Evolutionary conservation across 2,113 vertebrate genomes (phyloP), one percentile per base, ranked within the genome.

Genomic region (Limnothrissa miodon): DNA sequence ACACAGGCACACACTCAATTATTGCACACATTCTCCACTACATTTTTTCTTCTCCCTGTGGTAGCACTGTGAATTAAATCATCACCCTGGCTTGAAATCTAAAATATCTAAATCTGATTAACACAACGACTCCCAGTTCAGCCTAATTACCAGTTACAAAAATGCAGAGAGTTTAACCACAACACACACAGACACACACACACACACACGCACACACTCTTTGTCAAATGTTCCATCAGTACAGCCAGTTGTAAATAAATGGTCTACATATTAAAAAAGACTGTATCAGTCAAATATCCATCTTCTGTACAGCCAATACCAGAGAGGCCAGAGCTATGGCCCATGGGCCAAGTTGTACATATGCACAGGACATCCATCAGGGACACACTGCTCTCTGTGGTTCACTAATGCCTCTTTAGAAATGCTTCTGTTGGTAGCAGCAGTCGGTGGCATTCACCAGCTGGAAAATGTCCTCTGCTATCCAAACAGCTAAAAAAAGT

Each of bases 381-480:
- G 90, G 85, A 79, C 84, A 44, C 86, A 78, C 83, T 87, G 45
- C 86, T 85, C 78, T 84, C 81, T 70, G 74, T 53, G 46, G 83
- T 66, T 59, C 79, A 74, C 53, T 19, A 80, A 85, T 86, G 66
- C 85, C 53, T 85, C 62, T 36, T 87, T 74, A 85, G 48, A 84
- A 87, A 87, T 80, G 85, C 81, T 84, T 84, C 83, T 87, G 66
- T 17, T 36, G 66, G 66, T 74, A 33, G 11, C 29, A 21, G 5
- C 51, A n/a, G n/a, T n/a, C n/a, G n/a, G 15, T 48, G 46, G 59
- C 10, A 81, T 85, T 79, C 62, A 83, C 62, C 81, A 88, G 88
- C 86, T 88, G 87, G 85, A 88, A 90, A 89, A 89, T 82, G 78
- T 78, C 80, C 83, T 62, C 78, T 88, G 81, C 83, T 79, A 84